phyloP scores from a whole-genome alignment of 1,140 invertebrate species.

The Brachionus angularis region DNA sequence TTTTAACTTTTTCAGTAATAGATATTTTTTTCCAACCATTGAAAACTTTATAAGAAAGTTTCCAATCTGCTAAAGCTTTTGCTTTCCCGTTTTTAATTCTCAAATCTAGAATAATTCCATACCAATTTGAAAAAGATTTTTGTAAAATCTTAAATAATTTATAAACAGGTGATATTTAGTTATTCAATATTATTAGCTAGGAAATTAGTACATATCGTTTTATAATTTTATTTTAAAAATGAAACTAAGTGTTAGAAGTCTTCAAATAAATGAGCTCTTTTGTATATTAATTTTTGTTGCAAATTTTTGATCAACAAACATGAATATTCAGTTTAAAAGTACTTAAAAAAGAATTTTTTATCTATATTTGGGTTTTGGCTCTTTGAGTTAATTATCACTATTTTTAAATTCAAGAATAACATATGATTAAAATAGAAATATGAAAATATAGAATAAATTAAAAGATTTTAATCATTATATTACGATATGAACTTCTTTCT shows the following conservation, averaged over 20 bases:
- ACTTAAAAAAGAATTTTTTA: too few species aligned
- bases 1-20: not conserved
- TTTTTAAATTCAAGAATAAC: too few species aligned
- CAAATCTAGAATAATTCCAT: constrained; percentile 51
- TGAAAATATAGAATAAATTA: too few species aligned
- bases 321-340: too few species aligned
- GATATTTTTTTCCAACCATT: constrained; percentile 41
- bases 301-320: not conserved
- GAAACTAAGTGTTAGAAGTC: too few species aligned
- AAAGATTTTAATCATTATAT: too few species aligned
- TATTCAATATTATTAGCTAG: not conserved
- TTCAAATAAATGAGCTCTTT: not conserved
- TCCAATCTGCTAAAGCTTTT: constrained; percentile 55
- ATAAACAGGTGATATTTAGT: not conserved
- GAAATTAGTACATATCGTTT: too few species aligned
- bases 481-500: too few species aligned
- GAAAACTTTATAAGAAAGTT: constrained; percentile 45
- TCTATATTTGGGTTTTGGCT: too few species aligned
- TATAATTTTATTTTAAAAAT: too few species aligned
- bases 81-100: constrained; percentile 53
- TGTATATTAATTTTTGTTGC: constrained; percentile 3
- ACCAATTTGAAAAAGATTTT: constrained; percentile 55
- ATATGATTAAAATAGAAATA: too few species aligned
- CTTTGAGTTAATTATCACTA: too few species aligned
- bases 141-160: constrained; percentile 48